Base-by-base conservation (phyloP, 2,113 vertebrate genomes). In the Peucedramus taeniatus region DNA sequence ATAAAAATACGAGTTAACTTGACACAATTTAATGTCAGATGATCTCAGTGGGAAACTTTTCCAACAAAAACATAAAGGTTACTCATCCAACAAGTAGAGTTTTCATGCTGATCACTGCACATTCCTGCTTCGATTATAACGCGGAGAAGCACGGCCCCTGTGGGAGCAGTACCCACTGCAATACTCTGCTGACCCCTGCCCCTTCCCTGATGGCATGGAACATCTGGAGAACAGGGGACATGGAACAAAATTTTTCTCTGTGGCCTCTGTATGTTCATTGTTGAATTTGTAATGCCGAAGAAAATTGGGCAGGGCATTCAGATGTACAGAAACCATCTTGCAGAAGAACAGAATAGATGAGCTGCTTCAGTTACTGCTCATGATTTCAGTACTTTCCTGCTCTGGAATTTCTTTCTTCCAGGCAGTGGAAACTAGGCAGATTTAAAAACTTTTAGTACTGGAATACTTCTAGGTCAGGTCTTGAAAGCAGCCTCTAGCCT, bases 31-130 rank as follows among this genome's bases (percentile, higher is more conserved):
- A 27, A 59, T 44, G 79, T 53, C 83, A 93, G 64, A 96, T 87
- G 83, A 97, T 91, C 92, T 95, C 94, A 95, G 93, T 68, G 89
- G 76, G 93, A 96, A 95, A 92, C 39, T 83, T 47, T 70, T 86
- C 89, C 89, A 81, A 94, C 16, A 72, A 91, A 89, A 93, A 93
- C 83, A 83, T 51, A 92, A 96, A 96, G 86, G 76, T 95, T 96
- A 85, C 39, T 74, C 85, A 59, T 68, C 89, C 86, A 86, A 86
- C 71, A 93, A 83, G 30, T 24, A 83, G 22, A 61, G 90, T 74
- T 93, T 94, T 94, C 92, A 92, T 92, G 88, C 94, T 96, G 96
- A 96, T 90, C 79, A 42, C 23, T 86, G 90, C 90, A 96, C 88
- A 96, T 96, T 97, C 94, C 86, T 89, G 53, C 84, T 90, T 93